A percentile compares a stretch with the other conserved stretches of the same genome.
These are phyloP conservation scores for Lagenorhynchus albirostris DNA, from an alignment of 2,113 vertebrate genomes.

Conservation along the genomic window DNA sequence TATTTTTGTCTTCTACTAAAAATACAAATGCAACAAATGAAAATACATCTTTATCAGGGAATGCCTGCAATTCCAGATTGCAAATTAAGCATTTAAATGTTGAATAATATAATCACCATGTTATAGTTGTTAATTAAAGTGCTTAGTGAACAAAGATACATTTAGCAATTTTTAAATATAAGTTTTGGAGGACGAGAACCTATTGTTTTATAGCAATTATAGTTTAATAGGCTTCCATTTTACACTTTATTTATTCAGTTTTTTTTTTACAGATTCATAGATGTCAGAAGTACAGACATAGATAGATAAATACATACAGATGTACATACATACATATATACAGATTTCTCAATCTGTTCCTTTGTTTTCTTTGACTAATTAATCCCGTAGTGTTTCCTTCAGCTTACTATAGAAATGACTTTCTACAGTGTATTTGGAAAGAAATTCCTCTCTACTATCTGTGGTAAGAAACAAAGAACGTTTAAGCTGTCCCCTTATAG, in stretches of 20 bases:
- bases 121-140: slow-evolving; percentile 77
- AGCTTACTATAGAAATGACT: slow-evolving; percentile 26
- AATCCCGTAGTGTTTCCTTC: neutral
- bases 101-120: slow-evolving; percentile 76
- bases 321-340: neutral
- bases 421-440: neutral
- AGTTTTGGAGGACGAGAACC: slow-evolving; percentile 64
- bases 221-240: slow-evolving; percentile 65
- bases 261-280: slow-evolving; percentile 42
- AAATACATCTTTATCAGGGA: slow-evolving; percentile 75
- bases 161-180: slow-evolving; percentile 67
- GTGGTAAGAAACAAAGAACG: neutral
- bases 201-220: slow-evolving; percentile 70
- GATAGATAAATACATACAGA: neutral
- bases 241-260: slow-evolving; percentile 58
- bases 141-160: slow-evolving; percentile 69
- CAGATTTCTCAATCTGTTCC: neutral
- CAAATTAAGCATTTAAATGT: slow-evolving; percentile 78
- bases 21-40: slow-evolving; percentile 71
- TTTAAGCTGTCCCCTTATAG: neutral
- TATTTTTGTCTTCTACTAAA: slow-evolving; percentile 68
- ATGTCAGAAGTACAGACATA: slow-evolving; percentile 17
- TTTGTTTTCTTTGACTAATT: slow-evolving; percentile 48
- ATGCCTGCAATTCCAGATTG: slow-evolving; percentile 69
- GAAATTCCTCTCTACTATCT: neutral